Base-by-base conservation (phyloP, 2,797 vertebrate species). In the Florisuga fusca region DNA sequence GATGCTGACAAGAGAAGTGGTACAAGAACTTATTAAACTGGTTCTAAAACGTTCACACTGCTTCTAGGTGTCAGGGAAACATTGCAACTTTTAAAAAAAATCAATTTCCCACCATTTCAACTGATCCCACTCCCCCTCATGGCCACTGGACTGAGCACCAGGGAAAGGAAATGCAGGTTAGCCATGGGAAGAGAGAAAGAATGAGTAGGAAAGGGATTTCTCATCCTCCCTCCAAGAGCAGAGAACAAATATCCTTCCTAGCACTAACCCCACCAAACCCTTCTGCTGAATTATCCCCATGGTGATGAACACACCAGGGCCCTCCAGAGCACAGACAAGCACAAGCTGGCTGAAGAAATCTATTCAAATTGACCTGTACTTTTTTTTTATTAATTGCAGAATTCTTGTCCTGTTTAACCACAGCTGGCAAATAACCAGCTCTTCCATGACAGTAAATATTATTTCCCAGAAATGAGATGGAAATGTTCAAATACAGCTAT, bases 1-100 rank as follows among this genome's bases (percentile, higher is more conserved):
- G 79, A 83, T 67, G n/a, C 6, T 91, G 88, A 75, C 64, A 91
- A 89, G 41, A 71, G 27, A 90, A 89, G 76, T 19, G 64, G 50
- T 11, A 71, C 25, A 36, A 55, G 61, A 58, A 68, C 71, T 77
- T 78, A 14, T 0, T 63, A 76, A 46, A 34, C 29, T 50, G 29
- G 43, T 75, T 88, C 50, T 75, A 77, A 80, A 76, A 48, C 6
- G 38, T 41, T 77, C 50, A 25, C 21, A 1, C 46, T 50, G 62
- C 58, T 82, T 23, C 50, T 20, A 58, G 57, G 33, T 48, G 48
- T 46, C 17, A 57, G n/a, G 9, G 84, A 66, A 84, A 59, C 0
- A 0, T 59, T 81, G 58, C 84, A 87, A 22, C 41, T 48, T 71
- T 41, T 5, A 41, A 41, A 41, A 41, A 36, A 20, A 31, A 38